A percentile compares a stretch with the other conserved stretches of the same genome.
phyloP scores from a whole-genome alignment of 1,140 invertebrate genomes.

The Druon quercuslanigerum region DNA sequence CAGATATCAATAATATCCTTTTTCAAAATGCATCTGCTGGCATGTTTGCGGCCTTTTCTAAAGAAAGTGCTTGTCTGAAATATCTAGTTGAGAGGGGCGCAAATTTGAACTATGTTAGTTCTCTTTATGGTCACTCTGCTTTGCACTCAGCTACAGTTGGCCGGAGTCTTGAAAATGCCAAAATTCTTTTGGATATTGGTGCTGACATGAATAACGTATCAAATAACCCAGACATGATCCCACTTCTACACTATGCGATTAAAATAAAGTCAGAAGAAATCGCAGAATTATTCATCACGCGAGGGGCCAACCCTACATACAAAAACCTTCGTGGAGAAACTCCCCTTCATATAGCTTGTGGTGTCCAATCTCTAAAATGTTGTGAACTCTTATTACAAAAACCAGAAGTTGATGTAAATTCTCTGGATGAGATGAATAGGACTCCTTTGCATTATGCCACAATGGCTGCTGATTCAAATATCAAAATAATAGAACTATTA shows the following conservation, averaged over 20 bases:
- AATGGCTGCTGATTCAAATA: constrained; percentile 69
- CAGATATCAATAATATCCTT: constrained; percentile 60
- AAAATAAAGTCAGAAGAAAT: constrained; percentile 76
- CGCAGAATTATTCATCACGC: constrained; percentile 78
- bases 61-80: constrained; percentile 62
- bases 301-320: constrained; percentile 77
- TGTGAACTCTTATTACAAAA: constrained; percentile 76
- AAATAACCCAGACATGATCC: constrained; percentile 63
- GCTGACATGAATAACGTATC: constrained; percentile 62
- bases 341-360: constrained; percentile 78
- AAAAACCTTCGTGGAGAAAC: constrained; percentile 78
- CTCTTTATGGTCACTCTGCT: constrained; percentile 75
- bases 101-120: constrained; percentile 63
- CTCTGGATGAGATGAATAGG: constrained; percentile 76
- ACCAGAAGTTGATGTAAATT: constrained; percentile 76
- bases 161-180: constrained; percentile 74
- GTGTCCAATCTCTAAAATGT: constrained; percentile 76
- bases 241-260: constrained; percentile 78
- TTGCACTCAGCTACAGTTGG: constrained; percentile 78
- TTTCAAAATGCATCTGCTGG: constrained; percentile 63
- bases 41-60: constrained; percentile 61
- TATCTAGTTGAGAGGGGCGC: constrained; percentile 64
- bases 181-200: constrained; percentile 74
- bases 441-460: constrained; percentile 79
- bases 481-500: constrained; percentile 76